Conservation (phyloP, 2,113 vertebrate species). For the Agelaius tricolor region DNA sequence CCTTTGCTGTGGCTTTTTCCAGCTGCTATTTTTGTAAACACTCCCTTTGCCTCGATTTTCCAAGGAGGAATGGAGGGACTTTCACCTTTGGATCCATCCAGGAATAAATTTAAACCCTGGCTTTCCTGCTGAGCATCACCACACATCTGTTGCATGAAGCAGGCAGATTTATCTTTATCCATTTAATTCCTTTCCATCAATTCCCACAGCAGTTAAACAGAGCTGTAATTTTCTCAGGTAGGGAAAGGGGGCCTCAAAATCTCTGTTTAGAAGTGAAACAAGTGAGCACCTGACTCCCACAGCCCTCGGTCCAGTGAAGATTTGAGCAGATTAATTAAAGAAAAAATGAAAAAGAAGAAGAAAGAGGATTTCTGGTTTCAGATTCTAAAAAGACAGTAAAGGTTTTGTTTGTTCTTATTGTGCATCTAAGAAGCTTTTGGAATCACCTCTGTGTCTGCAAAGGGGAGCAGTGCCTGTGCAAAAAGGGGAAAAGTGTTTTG, state of each 20-base stretch:
- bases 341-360: neutral
- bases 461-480: neutral
- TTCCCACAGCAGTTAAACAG: neutral
- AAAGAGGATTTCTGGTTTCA: slow-evolving; percentile 50
- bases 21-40: neutral
- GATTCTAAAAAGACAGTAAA: neutral
- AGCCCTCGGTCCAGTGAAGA: neutral
- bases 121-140: neutral
- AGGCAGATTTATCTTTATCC: neutral
- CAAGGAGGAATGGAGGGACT: neutral
- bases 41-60: neutral
- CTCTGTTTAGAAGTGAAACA: neutral
- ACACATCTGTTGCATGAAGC: neutral
- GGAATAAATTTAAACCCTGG: neutral
- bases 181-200: neutral
- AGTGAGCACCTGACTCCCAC: neutral
- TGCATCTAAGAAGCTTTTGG: neutral
- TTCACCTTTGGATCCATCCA: neutral
- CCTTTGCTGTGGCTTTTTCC: neutral
- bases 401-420: neutral
- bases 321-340: neutral
- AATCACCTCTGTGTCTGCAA: neutral
- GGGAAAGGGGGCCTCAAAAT: neutral
- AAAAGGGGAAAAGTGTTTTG: too few species aligned
- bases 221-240: neutral